Percentiles rank a stretch among this genome's conserved stretches.
Conservation (phyloP, 2,113 vertebrate genomes). For the Pantherophis guttatus region DNA sequence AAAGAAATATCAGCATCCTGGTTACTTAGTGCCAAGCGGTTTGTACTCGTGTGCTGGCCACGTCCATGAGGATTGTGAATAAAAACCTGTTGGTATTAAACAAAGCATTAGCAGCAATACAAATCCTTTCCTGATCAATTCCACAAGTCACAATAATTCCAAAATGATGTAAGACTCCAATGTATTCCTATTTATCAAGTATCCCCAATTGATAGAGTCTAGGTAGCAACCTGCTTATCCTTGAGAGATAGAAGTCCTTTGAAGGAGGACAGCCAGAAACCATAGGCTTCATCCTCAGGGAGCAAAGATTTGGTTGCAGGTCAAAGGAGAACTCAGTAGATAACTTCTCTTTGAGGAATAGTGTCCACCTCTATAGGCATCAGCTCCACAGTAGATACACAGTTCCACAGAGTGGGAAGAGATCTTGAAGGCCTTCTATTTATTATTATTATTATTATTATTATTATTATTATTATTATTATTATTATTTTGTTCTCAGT, state of each 20-base stretch:
- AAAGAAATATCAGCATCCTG: slow-evolving; percentile 90
- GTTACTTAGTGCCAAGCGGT: slow-evolving; percentile 80
- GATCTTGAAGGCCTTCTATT: not conserved
- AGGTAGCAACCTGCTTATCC: not conserved
- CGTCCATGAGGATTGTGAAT: slow-evolving; percentile 93
- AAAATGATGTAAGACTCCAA: not conserved
- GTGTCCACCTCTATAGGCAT: not conserved
- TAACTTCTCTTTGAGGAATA: not conserved
- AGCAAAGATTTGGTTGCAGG: not conserved
- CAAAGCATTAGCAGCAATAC: not conserved
- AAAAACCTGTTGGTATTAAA: slow-evolving; percentile 81
- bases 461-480: too few species aligned
- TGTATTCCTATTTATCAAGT: not conserved
- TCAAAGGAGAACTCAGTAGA: not conserved
- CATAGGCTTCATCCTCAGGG: too few species aligned
- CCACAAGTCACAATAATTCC: not conserved
- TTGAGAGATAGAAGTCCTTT: not conserved
- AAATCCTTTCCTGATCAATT: not conserved
- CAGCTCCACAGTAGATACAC: not conserved
- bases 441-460: too few species aligned
- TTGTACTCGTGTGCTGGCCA: slow-evolving; percentile 71
- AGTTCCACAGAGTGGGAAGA: not conserved
- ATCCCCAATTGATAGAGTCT: not conserved
- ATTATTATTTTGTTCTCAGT: too few species aligned
- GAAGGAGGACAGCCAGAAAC: not conserved